These are phyloP conservation scores for Gobius niger DNA, from an alignment of 2,113 vertebrate genomes.

Conservation along the genomic window DNA sequence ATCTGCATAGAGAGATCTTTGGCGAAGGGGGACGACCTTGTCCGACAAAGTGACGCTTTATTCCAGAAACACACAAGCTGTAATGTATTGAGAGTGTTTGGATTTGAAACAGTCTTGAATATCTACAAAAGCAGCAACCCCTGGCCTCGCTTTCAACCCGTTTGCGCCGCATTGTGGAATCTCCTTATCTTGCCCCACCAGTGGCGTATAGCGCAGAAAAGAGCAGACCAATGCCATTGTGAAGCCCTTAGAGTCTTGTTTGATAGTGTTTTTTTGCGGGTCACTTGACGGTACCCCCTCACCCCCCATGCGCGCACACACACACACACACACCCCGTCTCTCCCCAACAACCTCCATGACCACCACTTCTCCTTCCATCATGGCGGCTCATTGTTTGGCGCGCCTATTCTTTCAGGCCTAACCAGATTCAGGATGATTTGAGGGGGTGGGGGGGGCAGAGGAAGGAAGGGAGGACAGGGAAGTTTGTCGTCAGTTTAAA, in stretches of 20 bases:
- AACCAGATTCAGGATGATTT: conserved; percentile 78
- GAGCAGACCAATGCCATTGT: conserved; percentile 75
- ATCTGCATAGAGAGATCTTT: conserved; percentile 73
- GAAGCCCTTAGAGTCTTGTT: conserved; percentile 73
- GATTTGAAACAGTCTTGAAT: conserved; percentile 67
- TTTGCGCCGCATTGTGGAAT: conserved; percentile 74
- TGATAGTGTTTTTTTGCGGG: conserved; percentile 78
- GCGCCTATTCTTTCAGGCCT: conserved; percentile 74
- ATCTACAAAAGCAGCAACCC: conserved; percentile 59
- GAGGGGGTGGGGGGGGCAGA: conserved; percentile 28
- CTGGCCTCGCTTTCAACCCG: conserved; percentile 62
- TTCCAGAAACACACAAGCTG: conserved; percentile 76
- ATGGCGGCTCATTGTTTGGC: conserved; percentile 67
- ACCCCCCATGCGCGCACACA: conserved; percentile 33
- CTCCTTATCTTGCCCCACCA: conserved; percentile 81
- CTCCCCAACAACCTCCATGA: conserved; percentile 11
- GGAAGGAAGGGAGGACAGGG: conserved; percentile 64
- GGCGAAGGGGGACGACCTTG: conserved; percentile 71
- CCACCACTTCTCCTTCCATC: conserved; percentile 38
- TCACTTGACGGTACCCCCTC: conserved; percentile 74
- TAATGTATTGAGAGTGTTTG: conserved; percentile 72
- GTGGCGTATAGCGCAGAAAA: conserved; percentile 72
- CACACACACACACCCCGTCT: conserved; percentile 39
- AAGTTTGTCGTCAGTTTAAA: conserved; percentile 70
- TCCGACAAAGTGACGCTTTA: conserved; percentile 81